Percentiles rank a stretch among this genome's conserved stretches.
phyloP scores from a whole-genome alignment of 2,113 vertebrate genomes.

The Ceuthmochares aereus region DNA sequence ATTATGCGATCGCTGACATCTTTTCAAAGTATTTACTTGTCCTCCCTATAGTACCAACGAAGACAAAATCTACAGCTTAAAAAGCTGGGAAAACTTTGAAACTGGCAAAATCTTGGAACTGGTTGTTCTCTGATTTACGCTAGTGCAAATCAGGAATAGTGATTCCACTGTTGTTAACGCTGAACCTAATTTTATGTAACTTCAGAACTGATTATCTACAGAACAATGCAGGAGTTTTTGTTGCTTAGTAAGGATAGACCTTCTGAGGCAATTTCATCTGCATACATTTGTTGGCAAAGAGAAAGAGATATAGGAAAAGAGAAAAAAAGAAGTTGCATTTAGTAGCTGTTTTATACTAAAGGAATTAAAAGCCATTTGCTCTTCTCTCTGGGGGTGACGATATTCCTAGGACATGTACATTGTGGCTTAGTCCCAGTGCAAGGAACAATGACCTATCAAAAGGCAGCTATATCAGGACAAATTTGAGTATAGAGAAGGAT shows the following conservation, averaged over 20 bases:
- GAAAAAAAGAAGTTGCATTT: neutral
- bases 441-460: neutral
- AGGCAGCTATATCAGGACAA: neutral
- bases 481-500: neutral
- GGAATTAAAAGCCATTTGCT: neutral
- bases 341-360: neutral
- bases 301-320: neutral
- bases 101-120: neutral
- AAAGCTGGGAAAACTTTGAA: neutral
- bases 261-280: neutral
- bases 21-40: neutral
- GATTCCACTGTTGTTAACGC: neutral
- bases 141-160: neutral
- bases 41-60: neutral
- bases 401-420: neutral
- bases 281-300: neutral
- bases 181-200: neutral
- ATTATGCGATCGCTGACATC: neutral
- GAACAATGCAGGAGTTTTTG: neutral
- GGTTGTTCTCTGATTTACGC: neutral
- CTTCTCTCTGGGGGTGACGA: neutral
- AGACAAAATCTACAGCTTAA: neutral
- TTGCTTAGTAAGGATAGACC: conserved; percentile 8
- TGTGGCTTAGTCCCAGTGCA: neutral
- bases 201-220: neutral